Percentiles rank a stretch among this genome's conserved stretches.
phyloP scores from a whole-genome alignment of 1,140 invertebrate species.

The Araneus ventricosus region DNA sequence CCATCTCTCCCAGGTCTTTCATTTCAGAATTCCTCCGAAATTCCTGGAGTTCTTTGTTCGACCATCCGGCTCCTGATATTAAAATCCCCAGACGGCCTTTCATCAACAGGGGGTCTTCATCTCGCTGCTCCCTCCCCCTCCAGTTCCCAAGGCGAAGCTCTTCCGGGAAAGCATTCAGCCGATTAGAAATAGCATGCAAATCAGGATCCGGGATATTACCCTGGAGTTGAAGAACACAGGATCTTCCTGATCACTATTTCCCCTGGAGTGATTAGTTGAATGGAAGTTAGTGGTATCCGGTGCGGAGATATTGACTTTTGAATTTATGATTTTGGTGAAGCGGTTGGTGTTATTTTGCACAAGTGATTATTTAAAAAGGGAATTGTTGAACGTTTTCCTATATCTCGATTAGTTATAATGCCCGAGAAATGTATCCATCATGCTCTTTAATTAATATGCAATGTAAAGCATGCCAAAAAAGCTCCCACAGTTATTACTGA shows the following conservation, averaged over 20 bases:
- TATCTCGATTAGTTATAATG: no score
- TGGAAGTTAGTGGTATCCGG: background rate
- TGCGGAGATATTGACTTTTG: background rate
- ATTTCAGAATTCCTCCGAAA: background rate
- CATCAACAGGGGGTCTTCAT: background rate
- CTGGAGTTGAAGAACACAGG: background rate
- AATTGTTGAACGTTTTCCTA: no score
- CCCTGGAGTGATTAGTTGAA: background rate
- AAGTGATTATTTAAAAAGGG: no score
- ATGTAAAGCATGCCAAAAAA: no score
- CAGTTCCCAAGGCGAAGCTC: background rate
- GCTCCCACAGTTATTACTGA: no score
- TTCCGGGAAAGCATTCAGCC: background rate
- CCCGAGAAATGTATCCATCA: no score
- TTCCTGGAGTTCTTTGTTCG: background rate
- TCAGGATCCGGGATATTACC: background rate
- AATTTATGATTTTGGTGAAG: background rate
- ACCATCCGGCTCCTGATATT: slow-evolving; percentile 9
- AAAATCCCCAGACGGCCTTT: slow-evolving; percentile 24
- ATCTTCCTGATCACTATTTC: background rate
- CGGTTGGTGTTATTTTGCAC: no score
- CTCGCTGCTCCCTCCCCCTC: background rate
- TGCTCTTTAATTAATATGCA: no score
- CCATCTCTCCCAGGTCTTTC: background rate
- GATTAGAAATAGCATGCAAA: slow-evolving; percentile 20